These are phyloP conservation scores for Rhinoptilus africanus DNA, from an alignment of 2,113 vertebrate genomes.

Conservation along the genomic window DNA sequence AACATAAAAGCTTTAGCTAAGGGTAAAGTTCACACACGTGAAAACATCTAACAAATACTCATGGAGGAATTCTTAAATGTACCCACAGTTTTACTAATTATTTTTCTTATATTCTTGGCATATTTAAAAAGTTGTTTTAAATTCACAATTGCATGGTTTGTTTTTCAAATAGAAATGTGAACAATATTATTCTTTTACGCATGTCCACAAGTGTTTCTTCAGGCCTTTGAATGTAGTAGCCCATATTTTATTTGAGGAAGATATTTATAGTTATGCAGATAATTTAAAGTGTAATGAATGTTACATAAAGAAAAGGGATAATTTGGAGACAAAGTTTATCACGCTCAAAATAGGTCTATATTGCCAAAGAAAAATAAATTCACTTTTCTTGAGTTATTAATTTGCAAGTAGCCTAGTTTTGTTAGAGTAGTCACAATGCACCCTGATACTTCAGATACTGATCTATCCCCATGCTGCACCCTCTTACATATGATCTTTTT, in stretches of 20 bases:
- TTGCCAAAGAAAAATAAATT: background rate
- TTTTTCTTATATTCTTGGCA: background rate
- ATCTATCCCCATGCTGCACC: background rate
- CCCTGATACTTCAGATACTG: background rate
- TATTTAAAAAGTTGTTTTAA: background rate
- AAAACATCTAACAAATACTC: background rate
- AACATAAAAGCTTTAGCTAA: background rate
- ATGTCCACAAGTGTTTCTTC: constrained; percentile 4
- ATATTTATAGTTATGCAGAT: background rate
- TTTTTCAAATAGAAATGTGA: background rate
- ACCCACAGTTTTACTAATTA: background rate
- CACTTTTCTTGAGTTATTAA: background rate
- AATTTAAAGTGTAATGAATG: background rate
- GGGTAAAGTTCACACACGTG: background rate
- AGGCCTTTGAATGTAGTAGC: background rate
- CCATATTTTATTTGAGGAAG: background rate
- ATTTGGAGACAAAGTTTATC: background rate
- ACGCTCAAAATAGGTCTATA: background rate
- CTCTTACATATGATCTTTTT: background rate
- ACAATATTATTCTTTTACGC: background rate
- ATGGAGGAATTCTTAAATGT: background rate
- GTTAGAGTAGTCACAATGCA: background rate
- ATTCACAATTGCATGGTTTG: background rate
- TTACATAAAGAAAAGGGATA: background rate
- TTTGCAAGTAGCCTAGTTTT: background rate